phyloP scores from a whole-genome alignment of 2,888 invertebrate genomes.

The Drosophila mercatorum region DNA sequence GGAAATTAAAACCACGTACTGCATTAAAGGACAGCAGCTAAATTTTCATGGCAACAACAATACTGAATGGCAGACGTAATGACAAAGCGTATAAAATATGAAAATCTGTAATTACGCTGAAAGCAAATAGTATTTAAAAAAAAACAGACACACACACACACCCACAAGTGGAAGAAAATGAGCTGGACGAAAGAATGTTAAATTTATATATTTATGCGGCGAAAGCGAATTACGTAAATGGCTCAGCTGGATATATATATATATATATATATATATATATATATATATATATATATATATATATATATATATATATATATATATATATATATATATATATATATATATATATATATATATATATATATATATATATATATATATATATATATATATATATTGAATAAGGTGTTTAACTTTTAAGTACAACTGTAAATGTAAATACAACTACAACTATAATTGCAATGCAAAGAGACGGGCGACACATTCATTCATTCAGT shows the following conservation, averaged over 20 bases:
- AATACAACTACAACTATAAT: slow-evolving; percentile 56
- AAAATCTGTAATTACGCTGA: slow-evolving; percentile 57
- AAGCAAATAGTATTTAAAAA: slow-evolving; percentile 42
- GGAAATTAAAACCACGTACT: slow-evolving; percentile 42
- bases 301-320: too few relatives aligned
- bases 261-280: too few relatives aligned
- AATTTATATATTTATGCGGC: slow-evolving; percentile 49
- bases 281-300: too few relatives aligned
- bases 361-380: not conserved
- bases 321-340: too few relatives aligned
- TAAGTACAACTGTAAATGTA: slow-evolving; percentile 66
- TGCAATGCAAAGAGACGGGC: slow-evolving; percentile 27
- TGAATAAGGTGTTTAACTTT: slow-evolving; percentile 43
- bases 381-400: not conserved
- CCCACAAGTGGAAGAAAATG: not conserved
- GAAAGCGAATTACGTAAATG: slow-evolving; percentile 34
- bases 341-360: too few relatives aligned
- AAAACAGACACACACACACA: slow-evolving; percentile 9
- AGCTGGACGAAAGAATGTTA: slow-evolving; percentile 21
- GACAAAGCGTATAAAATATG: slow-evolving; percentile 47
- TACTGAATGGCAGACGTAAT: slow-evolving; percentile 39
- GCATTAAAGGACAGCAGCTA: slow-evolving; percentile 28
- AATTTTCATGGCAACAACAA: slow-evolving; percentile 33
- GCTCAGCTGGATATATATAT: slow-evolving; percentile 4
- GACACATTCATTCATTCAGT: slow-evolving; percentile 22